Evolutionary conservation across 2,113 vertebrate genomes (phyloP), one percentile per base, ranked within the genome.

Genomic region (human): DNA sequence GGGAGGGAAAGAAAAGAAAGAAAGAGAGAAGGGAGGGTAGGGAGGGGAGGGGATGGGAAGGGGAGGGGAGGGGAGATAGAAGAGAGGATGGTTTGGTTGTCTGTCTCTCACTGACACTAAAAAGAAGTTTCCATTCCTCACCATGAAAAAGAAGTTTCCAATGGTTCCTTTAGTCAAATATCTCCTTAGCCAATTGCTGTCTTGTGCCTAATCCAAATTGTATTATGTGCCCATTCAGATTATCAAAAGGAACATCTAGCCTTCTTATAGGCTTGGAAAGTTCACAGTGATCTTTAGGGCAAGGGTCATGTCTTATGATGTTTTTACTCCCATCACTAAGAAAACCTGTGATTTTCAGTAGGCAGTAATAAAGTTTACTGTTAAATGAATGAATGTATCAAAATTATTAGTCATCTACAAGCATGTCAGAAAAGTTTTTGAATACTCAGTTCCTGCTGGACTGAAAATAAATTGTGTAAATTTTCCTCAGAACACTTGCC

Each of bases 381-480:
- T 30, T 76, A 8, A 81, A 81, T 38, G 14, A 75, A 32, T 61
- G 14, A 59, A 9, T 78, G 16, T 45, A 22, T 43, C 59, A 59
- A 6, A 68, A 61, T 91, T 72, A 72, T 52, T 45, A 40, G 45
- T 57, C 43, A 27, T 64, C n/a, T 57, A 76, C 18, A 95, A 55
- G 68, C n/a, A 35, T 59, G 14, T 90, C 43, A 20, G 38, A 27
- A 64, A 75, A 86, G 3, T 98, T 98, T 97, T 92, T 94, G 94
- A 98, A 97, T 96, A 90, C 96, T 96, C 91, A 96, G 83, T 97
- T 98, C 96, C 79, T 96, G 94, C 96, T 96, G 98, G 97, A 97
- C 94, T 73, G 22, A 12, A 97, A 97, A 94, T 84, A 93, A 96
- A 5, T 87, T 61, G 66, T 96, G 92, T 90, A 89, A 66, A 83